These are phyloP conservation scores for Hydrocynus forskahlii DNA, from an alignment of 2,797 vertebrate genomes.

Conservation along the genomic window DNA sequence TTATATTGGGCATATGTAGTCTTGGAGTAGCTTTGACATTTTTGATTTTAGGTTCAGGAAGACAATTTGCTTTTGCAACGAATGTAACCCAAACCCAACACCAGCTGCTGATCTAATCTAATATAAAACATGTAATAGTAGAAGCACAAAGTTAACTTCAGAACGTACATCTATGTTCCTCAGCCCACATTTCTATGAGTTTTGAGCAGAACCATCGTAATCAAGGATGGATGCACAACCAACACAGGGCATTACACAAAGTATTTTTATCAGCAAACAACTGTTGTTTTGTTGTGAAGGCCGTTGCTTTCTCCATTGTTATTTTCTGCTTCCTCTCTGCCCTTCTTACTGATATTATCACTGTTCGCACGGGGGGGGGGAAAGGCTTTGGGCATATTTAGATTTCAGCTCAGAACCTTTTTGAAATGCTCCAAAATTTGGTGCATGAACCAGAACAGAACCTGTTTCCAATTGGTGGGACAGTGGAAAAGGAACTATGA, in stretches of 20 bases:
- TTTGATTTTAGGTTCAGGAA: slow-evolving; percentile 16
- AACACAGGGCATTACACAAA: too few species aligned
- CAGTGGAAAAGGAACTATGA: too few species aligned
- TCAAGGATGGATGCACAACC: not conserved
- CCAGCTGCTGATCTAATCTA: not conserved
- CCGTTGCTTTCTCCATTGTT: too few species aligned
- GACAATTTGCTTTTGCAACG: not conserved
- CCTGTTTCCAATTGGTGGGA: too few species aligned
- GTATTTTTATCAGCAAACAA: too few species aligned
- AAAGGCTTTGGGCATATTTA: too few species aligned
- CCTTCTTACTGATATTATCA: too few species aligned
- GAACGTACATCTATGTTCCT: not conserved
- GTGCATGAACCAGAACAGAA: not conserved
- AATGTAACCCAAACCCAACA: not conserved
- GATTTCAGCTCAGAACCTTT: not conserved
- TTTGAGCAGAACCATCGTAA: too few species aligned
- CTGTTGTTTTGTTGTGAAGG: too few species aligned
- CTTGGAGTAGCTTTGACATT: slow-evolving; percentile 8
- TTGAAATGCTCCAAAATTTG: not conserved
- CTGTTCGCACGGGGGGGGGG: too few species aligned
- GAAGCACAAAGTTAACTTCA: not conserved
- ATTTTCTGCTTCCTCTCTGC: too few species aligned
- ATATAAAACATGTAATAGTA: not conserved
- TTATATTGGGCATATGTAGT: not conserved
- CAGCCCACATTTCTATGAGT: not conserved